Conservation (phyloP, 2,888 invertebrate species). For the Drosophila phalerata region DNA sequence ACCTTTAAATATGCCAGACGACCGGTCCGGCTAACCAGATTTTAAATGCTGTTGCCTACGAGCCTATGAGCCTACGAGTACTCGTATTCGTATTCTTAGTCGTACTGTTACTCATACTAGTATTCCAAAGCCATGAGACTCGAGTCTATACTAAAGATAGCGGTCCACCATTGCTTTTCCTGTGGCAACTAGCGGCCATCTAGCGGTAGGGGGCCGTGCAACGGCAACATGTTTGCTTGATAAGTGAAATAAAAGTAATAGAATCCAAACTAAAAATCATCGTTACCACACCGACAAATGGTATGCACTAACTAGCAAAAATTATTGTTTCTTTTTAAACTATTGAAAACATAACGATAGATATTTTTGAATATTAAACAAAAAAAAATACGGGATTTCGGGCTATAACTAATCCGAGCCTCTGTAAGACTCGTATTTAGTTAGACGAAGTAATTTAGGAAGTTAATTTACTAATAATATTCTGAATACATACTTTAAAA, state of each 20-base stretch:
- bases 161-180: conserved; percentile 39
- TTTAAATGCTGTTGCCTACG: conserved; percentile 52
- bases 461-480: no score
- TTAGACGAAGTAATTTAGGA: no score
- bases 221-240: conserved; percentile 74
- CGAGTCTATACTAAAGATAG: conserved; percentile 55
- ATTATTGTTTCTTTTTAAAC: no score
- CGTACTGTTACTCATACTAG: not conserved
- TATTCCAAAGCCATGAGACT: conserved; percentile 39
- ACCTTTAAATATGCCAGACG: conserved; percentile 67
- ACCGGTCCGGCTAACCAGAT: conserved; percentile 50
- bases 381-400: no score
- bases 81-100: not conserved
- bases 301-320: conserved; percentile 38
- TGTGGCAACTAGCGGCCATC: conserved; percentile 44
- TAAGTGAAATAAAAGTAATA: conserved; percentile 78
- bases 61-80: conserved; percentile 15
- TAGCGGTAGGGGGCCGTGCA: conserved; percentile 60
- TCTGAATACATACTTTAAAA: no score
- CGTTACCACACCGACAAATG: conserved; percentile 16
- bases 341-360: no score
- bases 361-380: no score
- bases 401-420: no score
- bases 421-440: no score
- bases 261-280: conserved; percentile 35